Base-by-base conservation (phyloP, 2,888 invertebrate species). In the Aleiodes alternator region DNA sequence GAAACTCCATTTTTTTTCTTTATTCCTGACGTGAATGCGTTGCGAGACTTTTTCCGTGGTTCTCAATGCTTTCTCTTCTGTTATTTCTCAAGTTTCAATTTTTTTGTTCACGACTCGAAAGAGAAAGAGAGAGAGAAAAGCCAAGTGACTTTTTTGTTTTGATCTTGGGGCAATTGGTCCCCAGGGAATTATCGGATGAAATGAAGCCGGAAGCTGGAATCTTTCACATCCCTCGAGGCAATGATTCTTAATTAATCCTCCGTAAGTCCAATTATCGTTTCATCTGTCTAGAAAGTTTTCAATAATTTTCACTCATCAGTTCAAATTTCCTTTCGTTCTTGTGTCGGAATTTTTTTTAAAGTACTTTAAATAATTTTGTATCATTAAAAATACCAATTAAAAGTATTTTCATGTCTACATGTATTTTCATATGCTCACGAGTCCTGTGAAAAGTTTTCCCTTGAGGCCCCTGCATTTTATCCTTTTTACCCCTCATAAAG, bases 1-100 rank as follows among this genome's bases (percentile, higher is more conserved):
- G 85, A 84, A 81, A 57, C 57, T 78, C 80, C 84, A 83, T 87
- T 86, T 86, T 82, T 87, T 87, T 84, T 85, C 81, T 56, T 16
- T 11, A 6, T 14, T 56, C 8, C 29, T 56, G 80, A 81, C 79
- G 82, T 85, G 85, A 86, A 56, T 56, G 16, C 72, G 31, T 61
- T 48, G 61, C n/a, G 59, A 61, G 57, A 38, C 53, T 72, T 38
- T 38, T 38, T 48, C 53, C 56, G 34, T 12, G 55, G 50, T 71
- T 29, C 59, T 61, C 61, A 51, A 48, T 74, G 64, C 69, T 29
- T 29, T 56, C 29, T 14, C 11, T 56, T 1, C 29, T 29, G 3
- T 11, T 56, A 23, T 56, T 66, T 48, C 29, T 59, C 50, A 43
- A 43, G 43, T 43, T 43, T 11, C 43, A 43, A 43, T 43, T 43